These are phyloP conservation scores for Oreonectes daqikongensis DNA, from an alignment of 2,797 vertebrate genomes.

Conservation along the genomic window DNA sequence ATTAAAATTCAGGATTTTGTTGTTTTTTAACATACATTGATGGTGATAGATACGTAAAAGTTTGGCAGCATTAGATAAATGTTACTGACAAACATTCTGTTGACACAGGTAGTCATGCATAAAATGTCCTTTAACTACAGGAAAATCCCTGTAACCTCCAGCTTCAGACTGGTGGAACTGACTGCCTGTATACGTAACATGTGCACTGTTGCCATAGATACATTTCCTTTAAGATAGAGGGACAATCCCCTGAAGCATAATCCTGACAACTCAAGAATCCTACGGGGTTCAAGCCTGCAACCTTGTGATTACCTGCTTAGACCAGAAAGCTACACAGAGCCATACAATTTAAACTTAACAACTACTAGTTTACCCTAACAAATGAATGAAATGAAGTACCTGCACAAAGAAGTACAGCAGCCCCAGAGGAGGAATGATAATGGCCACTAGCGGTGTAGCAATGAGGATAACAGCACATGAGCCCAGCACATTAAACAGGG, in stretches of 20 bases:
- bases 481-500: constrained; percentile 86
- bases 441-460: constrained; percentile 85
- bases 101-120: too few species aligned
- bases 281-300: neutral
- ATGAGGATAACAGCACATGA: constrained; percentile 86
- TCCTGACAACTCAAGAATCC: neutral
- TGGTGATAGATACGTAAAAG: too few species aligned
- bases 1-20: too few species aligned
- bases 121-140: too few species aligned
- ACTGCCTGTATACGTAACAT: too few species aligned
- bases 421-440: constrained; percentile 87
- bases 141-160: too few species aligned
- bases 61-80: too few species aligned
- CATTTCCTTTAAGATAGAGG: neutral
- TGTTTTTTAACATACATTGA: too few species aligned
- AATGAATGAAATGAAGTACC: constrained; percentile 70
- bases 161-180: too few species aligned
- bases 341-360: neutral
- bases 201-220: neutral
- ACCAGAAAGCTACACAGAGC: neutral
- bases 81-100: too few species aligned
- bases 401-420: constrained; percentile 92
- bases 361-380: too few species aligned
- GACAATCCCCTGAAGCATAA: neutral
- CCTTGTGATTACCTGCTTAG: neutral